These are phyloP conservation scores for Hozukius guyotensis DNA, from an alignment of 2,797 vertebrate genomes.

Conservation along the genomic window DNA sequence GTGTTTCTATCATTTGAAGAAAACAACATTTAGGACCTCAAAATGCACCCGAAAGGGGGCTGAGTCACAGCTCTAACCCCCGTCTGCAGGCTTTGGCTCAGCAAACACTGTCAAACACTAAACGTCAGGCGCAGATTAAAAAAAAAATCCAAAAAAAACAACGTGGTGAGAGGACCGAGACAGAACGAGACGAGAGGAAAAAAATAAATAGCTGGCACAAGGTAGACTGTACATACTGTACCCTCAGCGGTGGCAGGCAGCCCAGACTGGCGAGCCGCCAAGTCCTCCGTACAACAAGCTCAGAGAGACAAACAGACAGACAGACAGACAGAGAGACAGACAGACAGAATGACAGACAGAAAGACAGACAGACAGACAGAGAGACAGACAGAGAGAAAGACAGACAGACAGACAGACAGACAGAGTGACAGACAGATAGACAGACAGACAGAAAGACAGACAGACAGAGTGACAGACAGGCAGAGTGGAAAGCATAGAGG, in stretches of 20 bases:
- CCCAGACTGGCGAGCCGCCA: constrained; percentile 90
- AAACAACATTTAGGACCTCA: constrained; percentile 26
- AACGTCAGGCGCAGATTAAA: constrained; percentile 76
- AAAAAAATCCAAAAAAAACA: constrained; percentile 31
- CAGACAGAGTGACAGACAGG: constrained; percentile 34
- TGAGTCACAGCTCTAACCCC: constrained; percentile 52
- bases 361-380: constrained; percentile 1
- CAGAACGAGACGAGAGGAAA: constrained; percentile 53
- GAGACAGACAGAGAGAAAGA: constrained; percentile 66
- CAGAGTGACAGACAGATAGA: constrained; percentile 24
- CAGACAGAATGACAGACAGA: constrained; percentile 28
- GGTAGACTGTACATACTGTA: constrained; percentile 99
- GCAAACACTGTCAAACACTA: constrained; percentile 76
- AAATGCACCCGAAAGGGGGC: constrained; percentile 22
- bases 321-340: constrained; percentile 57
- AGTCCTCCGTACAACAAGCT: constrained; percentile 87
- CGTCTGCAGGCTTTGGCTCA: constrained; percentile 46
- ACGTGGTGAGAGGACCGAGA: constrained; percentile 52
- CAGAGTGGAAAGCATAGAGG: constrained; percentile 25
- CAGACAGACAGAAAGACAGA: constrained; percentile 12
- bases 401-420: constrained; percentile 24
- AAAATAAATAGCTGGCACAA: constrained; percentile 88
- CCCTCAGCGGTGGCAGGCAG: constrained; percentile 89
- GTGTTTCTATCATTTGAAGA: neutral
- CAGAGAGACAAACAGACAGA: constrained; percentile 68